Evolutionary conservation across 1,140 invertebrate species (phyloP), one percentile per base, ranked within the genome.

Genomic region (Zophobas morio): DNA sequence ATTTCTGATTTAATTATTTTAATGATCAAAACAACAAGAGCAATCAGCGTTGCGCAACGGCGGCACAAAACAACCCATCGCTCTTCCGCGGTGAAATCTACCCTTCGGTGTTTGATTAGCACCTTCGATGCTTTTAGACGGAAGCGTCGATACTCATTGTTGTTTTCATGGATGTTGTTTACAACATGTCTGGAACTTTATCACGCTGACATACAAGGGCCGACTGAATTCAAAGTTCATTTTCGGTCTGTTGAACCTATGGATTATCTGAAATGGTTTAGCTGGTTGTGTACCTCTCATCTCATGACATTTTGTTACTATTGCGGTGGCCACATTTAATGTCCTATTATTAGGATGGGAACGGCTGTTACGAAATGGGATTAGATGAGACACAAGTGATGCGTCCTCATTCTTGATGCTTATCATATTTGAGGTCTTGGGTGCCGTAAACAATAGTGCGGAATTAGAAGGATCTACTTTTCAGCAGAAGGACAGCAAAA

Each of bases 231-330:
- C 74, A 75, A 75, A 75, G 74, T 60, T 75, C 74, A 66, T 66
- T 75, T 75, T 75, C 74, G 74, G 74, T 75, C 35, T 75, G 47
- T 75, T 75, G 74, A 75, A 75, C 74, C 60, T 75, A 20, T 6
- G 39, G 40, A 63, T 63, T 75, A 63, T 75, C 56, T 75, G 42
- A 42, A 75, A 57, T 75, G 42, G 73, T 75, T 75, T 75, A 75
- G 74, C 66, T 75, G 56, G 56, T 46, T 63, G 42, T 73, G 49
- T 72, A 39, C 54, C 34, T 73, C 39, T 53, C 49, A 73, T 56
- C 47, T 66, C 60, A 36, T 66, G 60, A 66, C 60, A 66, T 66
- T 66, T 66, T 6, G 60, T 39, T 42, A 39, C 60, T 36, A 66
- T 42, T 66, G 60, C 60, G 42, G 42, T 66, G 60, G 20, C 47